These are phyloP conservation scores for Tiliacea aurago DNA, from an alignment of 2,888 invertebrate species.

Conservation along the genomic window DNA sequence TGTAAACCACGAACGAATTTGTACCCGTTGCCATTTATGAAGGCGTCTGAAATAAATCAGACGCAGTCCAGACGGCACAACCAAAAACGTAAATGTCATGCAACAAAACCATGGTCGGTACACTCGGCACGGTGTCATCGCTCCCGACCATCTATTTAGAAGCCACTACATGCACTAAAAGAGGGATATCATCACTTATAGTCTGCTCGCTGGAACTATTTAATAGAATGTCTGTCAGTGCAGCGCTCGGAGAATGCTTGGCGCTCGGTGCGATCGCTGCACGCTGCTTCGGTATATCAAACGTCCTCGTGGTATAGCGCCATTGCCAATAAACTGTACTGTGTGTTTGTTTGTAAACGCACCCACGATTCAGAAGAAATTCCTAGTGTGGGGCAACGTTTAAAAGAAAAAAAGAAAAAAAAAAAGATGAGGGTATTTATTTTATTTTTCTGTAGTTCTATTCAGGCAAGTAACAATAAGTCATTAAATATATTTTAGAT, in stretches of 20 bases:
- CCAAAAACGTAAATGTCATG: slow-evolving; percentile 86
- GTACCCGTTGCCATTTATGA: slow-evolving; percentile 64
- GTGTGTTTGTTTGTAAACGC: too few species aligned
- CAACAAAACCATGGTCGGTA: slow-evolving; percentile 80
- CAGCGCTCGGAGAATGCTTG: slow-evolving; percentile 47
- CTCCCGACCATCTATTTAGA: slow-evolving; percentile 71
- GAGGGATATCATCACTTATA: slow-evolving; percentile 62
- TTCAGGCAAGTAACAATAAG: not conserved
- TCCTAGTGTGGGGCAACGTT: too few species aligned
- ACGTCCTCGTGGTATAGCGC: slow-evolving; percentile 11
- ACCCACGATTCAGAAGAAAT: too few species aligned
- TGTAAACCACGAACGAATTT: slow-evolving; percentile 51
- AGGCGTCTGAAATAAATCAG: slow-evolving; percentile 81
- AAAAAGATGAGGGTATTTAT: slow-evolving; percentile 4
- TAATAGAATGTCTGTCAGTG: slow-evolving; percentile 52
- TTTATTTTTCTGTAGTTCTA: not conserved
- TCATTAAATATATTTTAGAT: fast-evolving
- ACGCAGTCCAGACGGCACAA: slow-evolving; percentile 79
- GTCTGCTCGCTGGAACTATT: slow-evolving; percentile 54
- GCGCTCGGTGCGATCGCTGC: slow-evolving; percentile 28
- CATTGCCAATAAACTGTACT: slow-evolving; percentile 17
- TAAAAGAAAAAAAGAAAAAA: too few species aligned
- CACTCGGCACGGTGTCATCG: slow-evolving; percentile 76
- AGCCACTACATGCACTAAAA: slow-evolving; percentile 62
- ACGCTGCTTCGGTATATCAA: slow-evolving; percentile 26